Conservation (phyloP, 2,797 vertebrate genomes). For the Leptatherina wallacei region DNA sequence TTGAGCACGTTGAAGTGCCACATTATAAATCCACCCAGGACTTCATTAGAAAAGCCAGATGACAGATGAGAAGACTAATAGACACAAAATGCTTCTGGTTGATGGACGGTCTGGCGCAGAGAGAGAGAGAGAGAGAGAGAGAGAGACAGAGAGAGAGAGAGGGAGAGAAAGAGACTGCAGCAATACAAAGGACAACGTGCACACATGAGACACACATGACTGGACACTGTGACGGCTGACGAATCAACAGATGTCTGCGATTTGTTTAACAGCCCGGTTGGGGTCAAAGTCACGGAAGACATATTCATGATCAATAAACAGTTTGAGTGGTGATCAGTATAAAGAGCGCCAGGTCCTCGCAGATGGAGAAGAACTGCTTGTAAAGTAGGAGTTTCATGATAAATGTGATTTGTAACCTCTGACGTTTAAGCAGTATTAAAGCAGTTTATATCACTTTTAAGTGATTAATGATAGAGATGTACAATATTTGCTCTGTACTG, state of each 20-base stretch:
- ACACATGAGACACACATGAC: slow-evolving; percentile 34
- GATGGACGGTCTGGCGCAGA: slow-evolving; percentile 48
- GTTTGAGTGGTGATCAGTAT: background rate
- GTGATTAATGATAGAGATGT: slow-evolving; percentile 12
- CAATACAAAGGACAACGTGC: slow-evolving; percentile 22
- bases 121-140: slow-evolving; percentile 33
- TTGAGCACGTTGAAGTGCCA: slow-evolving; percentile 16
- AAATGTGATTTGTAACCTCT: background rate
- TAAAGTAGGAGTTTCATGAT: background rate
- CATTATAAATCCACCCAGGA: slow-evolving; percentile 70
- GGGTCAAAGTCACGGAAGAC: slow-evolving; percentile 27
- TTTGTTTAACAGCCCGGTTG: slow-evolving; percentile 24
- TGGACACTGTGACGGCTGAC: slow-evolving; percentile 38
- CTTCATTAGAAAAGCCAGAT: slow-evolving; percentile 75
- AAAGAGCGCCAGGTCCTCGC: background rate
- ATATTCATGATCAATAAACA: slow-evolving; percentile 15
- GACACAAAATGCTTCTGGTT: slow-evolving; percentile 63
- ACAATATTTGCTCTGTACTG: slow-evolving; percentile 15
- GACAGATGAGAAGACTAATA: slow-evolving; percentile 76
- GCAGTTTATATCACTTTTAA: background rate
- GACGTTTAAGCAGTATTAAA: slow-evolving; percentile 12
- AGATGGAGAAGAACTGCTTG: background rate
- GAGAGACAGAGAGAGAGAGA: slow-evolving; percentile 26
- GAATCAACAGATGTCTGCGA: slow-evolving; percentile 52
- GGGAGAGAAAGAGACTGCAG: background rate